These are phyloP conservation scores for Apamea anceps DNA, from an alignment of 2,888 invertebrate genomes.

Conservation along the genomic window DNA sequence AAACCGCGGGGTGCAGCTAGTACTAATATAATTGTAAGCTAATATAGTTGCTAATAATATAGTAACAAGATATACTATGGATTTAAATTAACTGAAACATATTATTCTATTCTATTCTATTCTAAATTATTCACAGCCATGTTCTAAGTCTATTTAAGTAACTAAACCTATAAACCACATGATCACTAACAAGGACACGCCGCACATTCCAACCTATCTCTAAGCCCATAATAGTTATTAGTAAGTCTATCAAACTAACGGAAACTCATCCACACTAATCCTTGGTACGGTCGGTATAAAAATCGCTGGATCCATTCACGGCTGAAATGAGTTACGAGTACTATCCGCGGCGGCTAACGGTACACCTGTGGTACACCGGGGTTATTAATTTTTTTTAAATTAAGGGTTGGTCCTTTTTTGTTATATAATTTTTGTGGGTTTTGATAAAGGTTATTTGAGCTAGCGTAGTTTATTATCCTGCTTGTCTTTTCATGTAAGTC, in stretches of 20 bases:
- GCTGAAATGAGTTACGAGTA: slow-evolving; percentile 72
- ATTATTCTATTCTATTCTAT: too few relatives aligned
- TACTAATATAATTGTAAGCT: too few relatives aligned
- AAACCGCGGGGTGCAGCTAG: too few relatives aligned
- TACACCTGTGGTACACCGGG: slow-evolving; percentile 57
- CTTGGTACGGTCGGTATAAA: slow-evolving; percentile 71
- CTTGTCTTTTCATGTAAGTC: background rate
- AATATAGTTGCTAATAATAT: too few relatives aligned
- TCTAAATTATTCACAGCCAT: background rate
- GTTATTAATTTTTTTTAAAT: slow-evolving; percentile 38
- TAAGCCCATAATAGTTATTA: slow-evolving; percentile 55
- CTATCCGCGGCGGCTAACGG: slow-evolving; percentile 58
- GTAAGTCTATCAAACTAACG: slow-evolving; percentile 62
- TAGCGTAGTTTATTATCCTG: background rate
- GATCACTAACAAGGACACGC: slow-evolving; percentile 19
- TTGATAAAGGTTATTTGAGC: background rate
- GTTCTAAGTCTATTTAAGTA: too few relatives aligned
- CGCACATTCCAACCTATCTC: background rate
- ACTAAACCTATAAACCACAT: background rate
- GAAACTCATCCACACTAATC: slow-evolving; percentile 65
- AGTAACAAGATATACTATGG: too few relatives aligned
- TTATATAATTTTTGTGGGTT: background rate
- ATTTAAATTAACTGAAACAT: too few relatives aligned
- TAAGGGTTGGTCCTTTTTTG: slow-evolving; percentile 8
- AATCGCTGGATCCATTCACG: slow-evolving; percentile 77